Evolutionary conservation across 2,113 vertebrate species (phyloP).

Genomic region (Clarias magur): DNA sequence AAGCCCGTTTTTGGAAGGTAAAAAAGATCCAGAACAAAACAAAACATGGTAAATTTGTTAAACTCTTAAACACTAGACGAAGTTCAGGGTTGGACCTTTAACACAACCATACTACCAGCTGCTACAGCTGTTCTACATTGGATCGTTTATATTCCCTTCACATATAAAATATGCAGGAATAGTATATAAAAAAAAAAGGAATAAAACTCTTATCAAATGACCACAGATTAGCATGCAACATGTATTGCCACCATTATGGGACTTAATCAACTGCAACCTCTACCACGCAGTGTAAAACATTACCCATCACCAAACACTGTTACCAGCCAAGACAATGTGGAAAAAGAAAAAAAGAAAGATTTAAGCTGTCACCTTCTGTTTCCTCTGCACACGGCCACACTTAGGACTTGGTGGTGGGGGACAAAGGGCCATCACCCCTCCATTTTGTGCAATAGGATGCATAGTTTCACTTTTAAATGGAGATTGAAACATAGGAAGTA

Average conservation of each 20-base stretch:
- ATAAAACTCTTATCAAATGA: background rate
- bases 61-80: background rate
- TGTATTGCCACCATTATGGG: background rate
- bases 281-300: background rate
- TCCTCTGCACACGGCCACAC: slow-evolving; percentile 87
- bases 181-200: background rate
- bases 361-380: slow-evolving; percentile 84
- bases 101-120: background rate
- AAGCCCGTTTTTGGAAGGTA: background rate
- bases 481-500: slow-evolving; percentile 2
- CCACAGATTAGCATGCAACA: background rate
- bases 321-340: background rate
- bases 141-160: background rate
- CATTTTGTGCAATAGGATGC: slow-evolving; percentile 13
- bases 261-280: background rate
- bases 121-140: background rate
- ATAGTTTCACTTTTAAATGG: slow-evolving; percentile 6
- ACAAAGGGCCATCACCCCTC: slow-evolving; percentile 84
- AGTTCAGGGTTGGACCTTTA: too few relatives aligned
- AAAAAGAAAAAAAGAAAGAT: background rate
- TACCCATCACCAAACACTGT: background rate
- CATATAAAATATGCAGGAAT: background rate
- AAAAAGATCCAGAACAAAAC: background rate
- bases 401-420: slow-evolving; percentile 92
- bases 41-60: background rate